Evolutionary conservation across 2,113 vertebrate species (phyloP).

Genomic region (Cygnus atratus): DNA sequence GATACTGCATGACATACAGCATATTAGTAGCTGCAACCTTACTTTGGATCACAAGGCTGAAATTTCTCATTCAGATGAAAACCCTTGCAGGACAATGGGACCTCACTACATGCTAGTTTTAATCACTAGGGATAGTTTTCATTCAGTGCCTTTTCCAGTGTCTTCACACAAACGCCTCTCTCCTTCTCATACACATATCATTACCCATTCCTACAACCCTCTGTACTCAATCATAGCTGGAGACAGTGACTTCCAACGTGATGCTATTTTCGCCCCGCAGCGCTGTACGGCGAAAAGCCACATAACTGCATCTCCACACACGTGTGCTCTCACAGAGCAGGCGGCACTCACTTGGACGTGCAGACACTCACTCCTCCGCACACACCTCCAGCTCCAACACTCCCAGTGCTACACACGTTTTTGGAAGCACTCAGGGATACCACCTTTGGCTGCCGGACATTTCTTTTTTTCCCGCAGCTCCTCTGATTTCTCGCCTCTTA

Average conservation of each 20-base stretch:
- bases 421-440: background rate
- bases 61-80: background rate
- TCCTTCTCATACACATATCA: background rate
- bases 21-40: background rate
- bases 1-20: background rate
- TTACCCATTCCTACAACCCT: background rate
- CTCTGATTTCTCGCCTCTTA: too few relatives aligned
- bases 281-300: background rate
- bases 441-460: background rate
- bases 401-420: background rate
- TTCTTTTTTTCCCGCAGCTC: background rate
- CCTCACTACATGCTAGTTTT: background rate
- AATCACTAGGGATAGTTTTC: background rate
- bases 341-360: accelerated
- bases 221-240: background rate
- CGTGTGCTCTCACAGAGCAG: background rate
- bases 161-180: background rate
- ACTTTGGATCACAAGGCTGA: background rate
- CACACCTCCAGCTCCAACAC: background rate
- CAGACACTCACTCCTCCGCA: background rate
- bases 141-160: background rate
- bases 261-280: background rate
- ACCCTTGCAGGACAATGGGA: background rate
- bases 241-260: background rate
- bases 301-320: background rate